Percentiles rank a stretch among this genome's conserved stretches.
phyloP scores from a whole-genome alignment of 2,888 invertebrate species.

The Lithophane socia region DNA sequence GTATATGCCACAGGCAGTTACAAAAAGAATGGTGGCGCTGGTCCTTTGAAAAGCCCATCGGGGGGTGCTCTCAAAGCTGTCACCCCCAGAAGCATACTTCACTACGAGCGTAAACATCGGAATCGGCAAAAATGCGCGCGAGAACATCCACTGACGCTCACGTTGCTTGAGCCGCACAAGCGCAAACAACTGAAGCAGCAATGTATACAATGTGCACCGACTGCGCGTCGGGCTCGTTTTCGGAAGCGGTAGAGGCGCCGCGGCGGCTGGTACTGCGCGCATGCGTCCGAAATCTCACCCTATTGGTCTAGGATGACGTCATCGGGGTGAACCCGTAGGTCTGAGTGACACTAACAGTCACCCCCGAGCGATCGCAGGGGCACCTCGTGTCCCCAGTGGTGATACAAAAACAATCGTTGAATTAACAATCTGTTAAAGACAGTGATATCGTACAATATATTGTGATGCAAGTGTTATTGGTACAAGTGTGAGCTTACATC shows the following conservation, averaged over 20 bases:
- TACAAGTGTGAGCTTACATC: constrained; percentile 58
- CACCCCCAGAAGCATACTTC: constrained; percentile 86
- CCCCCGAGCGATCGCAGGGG: constrained; percentile 84
- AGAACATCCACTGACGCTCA: constrained; percentile 74
- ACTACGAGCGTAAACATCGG: constrained; percentile 79
- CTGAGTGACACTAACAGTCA: constrained; percentile 89
- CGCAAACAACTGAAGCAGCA: constrained; percentile 76
- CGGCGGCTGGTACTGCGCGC: constrained; percentile 85
- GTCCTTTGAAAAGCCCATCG: constrained; percentile 89
- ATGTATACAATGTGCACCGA: constrained; percentile 75
- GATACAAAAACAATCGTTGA: constrained; percentile 83
- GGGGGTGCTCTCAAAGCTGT: constrained; percentile 88
- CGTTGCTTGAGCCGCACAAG: constrained; percentile 60
- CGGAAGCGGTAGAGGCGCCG: constrained; percentile 82
- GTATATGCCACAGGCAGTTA: constrained; percentile 82
- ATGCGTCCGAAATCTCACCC: constrained; percentile 85
- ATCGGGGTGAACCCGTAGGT: constrained; percentile 88
- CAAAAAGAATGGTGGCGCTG: constrained; percentile 87
- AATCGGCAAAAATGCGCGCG: constrained; percentile 70
- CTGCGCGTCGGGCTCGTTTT: constrained; percentile 70
- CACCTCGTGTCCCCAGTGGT: constrained; percentile 75
- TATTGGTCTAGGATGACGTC: constrained; percentile 90
- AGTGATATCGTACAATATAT: constrained; percentile 68
- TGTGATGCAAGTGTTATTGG: constrained; percentile 73
- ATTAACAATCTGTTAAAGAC: constrained; percentile 73